Evolutionary conservation across 2,797 vertebrate genomes (phyloP).

Genomic region (Loris lydekkerianus): DNA sequence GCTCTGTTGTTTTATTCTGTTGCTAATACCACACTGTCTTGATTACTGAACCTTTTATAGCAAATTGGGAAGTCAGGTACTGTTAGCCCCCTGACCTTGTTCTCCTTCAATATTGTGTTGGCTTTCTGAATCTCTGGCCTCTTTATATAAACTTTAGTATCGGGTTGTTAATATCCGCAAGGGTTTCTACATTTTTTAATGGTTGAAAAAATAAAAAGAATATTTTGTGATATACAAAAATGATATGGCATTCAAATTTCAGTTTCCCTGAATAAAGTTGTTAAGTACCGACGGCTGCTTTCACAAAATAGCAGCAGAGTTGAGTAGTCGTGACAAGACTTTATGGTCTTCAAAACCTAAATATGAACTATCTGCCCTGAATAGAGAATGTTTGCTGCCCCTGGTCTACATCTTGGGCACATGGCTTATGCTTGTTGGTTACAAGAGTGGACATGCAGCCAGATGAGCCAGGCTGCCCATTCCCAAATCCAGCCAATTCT

Average conservation of each 20-base stretch:
- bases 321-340: not conserved
- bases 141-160: conserved; percentile 1
- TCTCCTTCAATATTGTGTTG: not conserved
- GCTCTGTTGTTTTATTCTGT: not conserved
- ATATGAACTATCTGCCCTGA: not conserved
- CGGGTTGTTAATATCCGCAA: not conserved
- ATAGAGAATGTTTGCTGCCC: not conserved
- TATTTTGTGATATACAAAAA: not conserved
- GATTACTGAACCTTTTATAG: not conserved
- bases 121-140: not conserved
- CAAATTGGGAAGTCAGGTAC: not conserved
- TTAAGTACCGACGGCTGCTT: not conserved
- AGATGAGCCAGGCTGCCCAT: not conserved
- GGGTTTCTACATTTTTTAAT: not conserved
- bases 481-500: not conserved
- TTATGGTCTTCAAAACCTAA: not conserved
- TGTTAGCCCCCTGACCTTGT: not conserved
- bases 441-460: not conserved
- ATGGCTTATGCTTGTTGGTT: not conserved
- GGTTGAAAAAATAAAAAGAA: not conserved
- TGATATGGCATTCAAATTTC: not conserved
- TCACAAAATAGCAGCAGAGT: not conserved
- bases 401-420: not conserved
- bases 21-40: not conserved
- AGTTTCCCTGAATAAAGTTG: not conserved